Conservation (phyloP, 1,140 invertebrate genomes). For the Eulimnadia texana region DNA sequence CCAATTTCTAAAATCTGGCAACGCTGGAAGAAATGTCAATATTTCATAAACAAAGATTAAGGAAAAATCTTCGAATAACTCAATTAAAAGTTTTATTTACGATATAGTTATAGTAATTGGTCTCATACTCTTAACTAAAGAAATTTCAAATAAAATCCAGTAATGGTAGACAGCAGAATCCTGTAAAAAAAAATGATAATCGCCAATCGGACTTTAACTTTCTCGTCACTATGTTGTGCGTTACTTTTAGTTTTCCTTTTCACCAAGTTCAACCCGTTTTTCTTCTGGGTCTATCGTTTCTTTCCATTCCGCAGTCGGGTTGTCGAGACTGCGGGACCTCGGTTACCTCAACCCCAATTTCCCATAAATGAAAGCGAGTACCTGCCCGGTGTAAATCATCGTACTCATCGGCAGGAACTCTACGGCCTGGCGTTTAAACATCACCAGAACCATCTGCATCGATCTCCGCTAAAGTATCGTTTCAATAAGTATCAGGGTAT, state of each 20-base stretch:
- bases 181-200: not conserved
- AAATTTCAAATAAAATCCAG: not conserved
- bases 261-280: not conserved
- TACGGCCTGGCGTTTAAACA: not conserved
- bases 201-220: not conserved
- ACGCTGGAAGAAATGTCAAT: no score
- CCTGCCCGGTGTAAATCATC: not conserved
- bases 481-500: not conserved
- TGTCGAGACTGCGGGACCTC: not conserved
- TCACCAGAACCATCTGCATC: slow-evolving; percentile 1
- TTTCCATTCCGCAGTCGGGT: not conserved
- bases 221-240: not conserved
- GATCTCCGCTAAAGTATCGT: not conserved
- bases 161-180: not conserved
- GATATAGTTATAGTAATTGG: no score
- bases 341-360: not conserved
- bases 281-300: not conserved
- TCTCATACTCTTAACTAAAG: not conserved
- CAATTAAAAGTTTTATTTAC: no score
- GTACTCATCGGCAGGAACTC: not conserved
- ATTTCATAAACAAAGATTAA: no score
- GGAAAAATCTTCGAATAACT: no score
- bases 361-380: not conserved
- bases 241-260: not conserved
- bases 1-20: no score